Conservation (phyloP, 2,113 vertebrate species). For the Platanista minor region DNA sequence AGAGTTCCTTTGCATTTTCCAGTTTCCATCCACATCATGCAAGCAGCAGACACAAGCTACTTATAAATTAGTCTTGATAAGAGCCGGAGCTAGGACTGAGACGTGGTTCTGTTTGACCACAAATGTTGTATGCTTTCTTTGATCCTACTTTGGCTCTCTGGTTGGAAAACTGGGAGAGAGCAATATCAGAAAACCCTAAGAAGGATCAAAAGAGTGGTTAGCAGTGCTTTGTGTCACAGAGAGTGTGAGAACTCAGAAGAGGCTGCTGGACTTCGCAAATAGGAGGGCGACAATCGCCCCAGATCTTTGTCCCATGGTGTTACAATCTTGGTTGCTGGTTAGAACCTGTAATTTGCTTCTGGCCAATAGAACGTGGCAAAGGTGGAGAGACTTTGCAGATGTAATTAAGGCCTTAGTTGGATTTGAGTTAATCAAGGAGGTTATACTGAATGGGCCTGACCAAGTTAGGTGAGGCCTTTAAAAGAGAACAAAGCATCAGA, state of each 20-base stretch:
- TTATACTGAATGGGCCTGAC: not conserved
- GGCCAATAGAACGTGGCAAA: not conserved
- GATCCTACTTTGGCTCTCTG: not conserved
- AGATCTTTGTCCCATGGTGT: not conserved
- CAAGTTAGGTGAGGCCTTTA: not conserved
- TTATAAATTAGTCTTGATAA: not conserved
- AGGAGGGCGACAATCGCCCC: fast-evolving
- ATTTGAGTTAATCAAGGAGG: not conserved
- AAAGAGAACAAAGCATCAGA: not conserved
- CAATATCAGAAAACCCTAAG: not conserved
- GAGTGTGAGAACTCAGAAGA: not conserved
- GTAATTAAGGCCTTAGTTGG: not conserved
- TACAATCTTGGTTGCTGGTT: not conserved
- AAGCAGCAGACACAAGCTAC: not conserved
- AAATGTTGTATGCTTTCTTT: not conserved
- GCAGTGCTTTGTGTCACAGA: fast-evolving
- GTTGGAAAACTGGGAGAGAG: not conserved
- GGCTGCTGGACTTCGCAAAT: not conserved
- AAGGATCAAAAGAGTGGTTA: not conserved
- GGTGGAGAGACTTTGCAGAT: not conserved
- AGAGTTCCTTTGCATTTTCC: not conserved
- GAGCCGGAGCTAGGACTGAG: not conserved
- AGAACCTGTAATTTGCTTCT: not conserved
- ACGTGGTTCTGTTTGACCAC: not conserved
- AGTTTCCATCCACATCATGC: not conserved